phyloP scores from a whole-genome alignment of 2,113 vertebrate genomes.

The Paedocypris sp. region DNA sequence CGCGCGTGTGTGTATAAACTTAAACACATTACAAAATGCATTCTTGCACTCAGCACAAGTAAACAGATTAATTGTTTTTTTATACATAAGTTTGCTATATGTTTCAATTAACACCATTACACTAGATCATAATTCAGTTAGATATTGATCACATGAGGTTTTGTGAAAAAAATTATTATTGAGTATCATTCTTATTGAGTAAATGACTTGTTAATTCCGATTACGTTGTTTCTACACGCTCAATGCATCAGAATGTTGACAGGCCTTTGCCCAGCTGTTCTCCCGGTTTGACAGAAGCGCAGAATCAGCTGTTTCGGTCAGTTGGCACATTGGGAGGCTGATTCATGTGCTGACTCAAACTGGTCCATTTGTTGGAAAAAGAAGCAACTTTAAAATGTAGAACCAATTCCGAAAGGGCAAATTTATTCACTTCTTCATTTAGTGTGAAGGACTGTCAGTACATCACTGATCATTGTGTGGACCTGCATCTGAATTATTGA shows the following conservation, averaged over 20 bases:
- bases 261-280: neutral
- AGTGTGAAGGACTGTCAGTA: conserved; percentile 43
- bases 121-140: too few species aligned
- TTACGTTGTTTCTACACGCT: neutral
- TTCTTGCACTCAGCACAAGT: too few species aligned
- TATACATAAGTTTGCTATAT: too few species aligned
- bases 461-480: conserved; percentile 36
- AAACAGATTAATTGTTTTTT: too few species aligned
- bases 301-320: neutral
- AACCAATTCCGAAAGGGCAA: conserved; percentile 13
- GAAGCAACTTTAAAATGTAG: neutral
- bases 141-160: too few species aligned
- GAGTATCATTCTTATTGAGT: too few species aligned
- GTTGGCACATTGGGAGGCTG: neutral
- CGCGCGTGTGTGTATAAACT: too few species aligned
- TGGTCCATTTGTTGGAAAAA: conserved; percentile 9
- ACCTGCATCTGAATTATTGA: conserved; percentile 57
- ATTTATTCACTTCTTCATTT: conserved; percentile 7
- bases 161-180: too few species aligned
- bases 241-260: neutral
- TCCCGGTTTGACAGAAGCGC: neutral
- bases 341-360: conserved; percentile 15
- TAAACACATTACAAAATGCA: too few species aligned
- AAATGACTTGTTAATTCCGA: too few species aligned
- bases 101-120: too few species aligned